A percentile compares a stretch with the other conserved stretches of the same genome.
phyloP scores from a whole-genome alignment of 2,113 vertebrate species.

The Haliaeetus leucogaster region DNA sequence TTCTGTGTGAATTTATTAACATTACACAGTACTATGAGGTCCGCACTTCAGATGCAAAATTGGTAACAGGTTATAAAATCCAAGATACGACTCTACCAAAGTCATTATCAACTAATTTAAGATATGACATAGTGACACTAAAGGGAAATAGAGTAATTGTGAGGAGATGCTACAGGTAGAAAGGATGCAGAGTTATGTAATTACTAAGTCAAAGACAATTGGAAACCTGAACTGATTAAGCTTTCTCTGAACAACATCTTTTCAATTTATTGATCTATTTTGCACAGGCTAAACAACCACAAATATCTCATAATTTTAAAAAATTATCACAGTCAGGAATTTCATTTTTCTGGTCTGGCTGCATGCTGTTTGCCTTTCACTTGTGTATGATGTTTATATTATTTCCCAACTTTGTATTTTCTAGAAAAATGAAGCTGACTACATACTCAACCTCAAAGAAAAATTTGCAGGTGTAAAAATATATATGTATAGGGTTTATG shows the following conservation, averaged over 20 bases:
- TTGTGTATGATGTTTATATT: background rate
- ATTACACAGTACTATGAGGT: background rate
- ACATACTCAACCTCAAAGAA: background rate
- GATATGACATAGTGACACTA: background rate
- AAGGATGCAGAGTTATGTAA: background rate
- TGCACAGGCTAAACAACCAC: background rate
- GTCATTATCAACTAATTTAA: background rate
- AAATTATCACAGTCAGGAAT: background rate
- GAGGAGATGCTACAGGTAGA: background rate
- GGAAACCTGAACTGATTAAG: background rate
- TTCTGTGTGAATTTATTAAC: background rate
- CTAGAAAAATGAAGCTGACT: background rate
- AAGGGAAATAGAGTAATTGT: background rate
- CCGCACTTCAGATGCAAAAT: background rate
- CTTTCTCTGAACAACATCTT: background rate
- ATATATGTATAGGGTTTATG: background rate
- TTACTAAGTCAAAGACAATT: background rate
- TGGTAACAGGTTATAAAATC: background rate
- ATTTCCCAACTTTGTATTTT: background rate
- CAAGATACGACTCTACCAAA: background rate
- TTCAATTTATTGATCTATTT: background rate
- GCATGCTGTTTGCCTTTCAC: background rate
- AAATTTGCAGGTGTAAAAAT: background rate
- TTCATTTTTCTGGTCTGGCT: background rate
- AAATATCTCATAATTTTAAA: background rate